A percentile compares a stretch with the other conserved stretches of the same genome.
These are phyloP conservation scores for Sipunculus nudus DNA, from an alignment of 2,888 invertebrate species.

Conservation along the genomic window DNA sequence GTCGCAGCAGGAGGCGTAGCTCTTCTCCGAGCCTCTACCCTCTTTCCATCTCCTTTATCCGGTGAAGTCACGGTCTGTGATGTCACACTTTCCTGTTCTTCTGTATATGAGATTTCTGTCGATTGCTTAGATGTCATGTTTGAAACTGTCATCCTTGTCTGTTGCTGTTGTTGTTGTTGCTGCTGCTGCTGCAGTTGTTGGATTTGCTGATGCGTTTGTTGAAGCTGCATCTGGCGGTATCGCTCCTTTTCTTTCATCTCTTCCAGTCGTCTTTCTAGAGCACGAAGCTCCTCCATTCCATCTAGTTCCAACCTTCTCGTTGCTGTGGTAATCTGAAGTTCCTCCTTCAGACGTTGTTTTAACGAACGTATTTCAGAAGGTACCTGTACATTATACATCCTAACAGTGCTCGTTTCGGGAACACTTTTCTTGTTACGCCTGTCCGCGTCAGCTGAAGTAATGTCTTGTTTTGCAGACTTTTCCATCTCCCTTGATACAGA, in stretches of 20 bases:
- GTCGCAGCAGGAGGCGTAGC: background rate
- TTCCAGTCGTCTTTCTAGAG: slow-evolving; percentile 51
- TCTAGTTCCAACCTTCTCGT: slow-evolving; percentile 65
- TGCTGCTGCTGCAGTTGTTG: background rate
- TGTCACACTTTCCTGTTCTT: too few species aligned
- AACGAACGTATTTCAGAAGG: slow-evolving; percentile 62
- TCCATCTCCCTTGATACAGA: too few species aligned
- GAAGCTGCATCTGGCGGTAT: slow-evolving; percentile 17
- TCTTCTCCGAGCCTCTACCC: background rate
- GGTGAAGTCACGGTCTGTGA: too few species aligned
- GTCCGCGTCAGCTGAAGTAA: too few species aligned
- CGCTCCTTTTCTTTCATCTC: slow-evolving; percentile 19
- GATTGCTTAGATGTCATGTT: too few species aligned
- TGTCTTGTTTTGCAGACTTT: too few species aligned
- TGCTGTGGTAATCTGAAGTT: slow-evolving; percentile 67
- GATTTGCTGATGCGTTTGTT: background rate
- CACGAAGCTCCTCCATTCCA: slow-evolving; percentile 66
- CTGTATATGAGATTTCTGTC: too few species aligned
- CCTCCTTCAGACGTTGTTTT: slow-evolving; percentile 67
- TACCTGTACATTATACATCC: too few species aligned
- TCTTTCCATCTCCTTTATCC: too few species aligned
- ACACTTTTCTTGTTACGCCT: slow-evolving; percentile 15
- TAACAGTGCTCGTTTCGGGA: too few species aligned
- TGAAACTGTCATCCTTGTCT: background rate
- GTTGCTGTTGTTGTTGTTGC: background rate